phyloP scores from a whole-genome alignment of 2,113 vertebrate genomes.

The Alectura lathami region DNA sequence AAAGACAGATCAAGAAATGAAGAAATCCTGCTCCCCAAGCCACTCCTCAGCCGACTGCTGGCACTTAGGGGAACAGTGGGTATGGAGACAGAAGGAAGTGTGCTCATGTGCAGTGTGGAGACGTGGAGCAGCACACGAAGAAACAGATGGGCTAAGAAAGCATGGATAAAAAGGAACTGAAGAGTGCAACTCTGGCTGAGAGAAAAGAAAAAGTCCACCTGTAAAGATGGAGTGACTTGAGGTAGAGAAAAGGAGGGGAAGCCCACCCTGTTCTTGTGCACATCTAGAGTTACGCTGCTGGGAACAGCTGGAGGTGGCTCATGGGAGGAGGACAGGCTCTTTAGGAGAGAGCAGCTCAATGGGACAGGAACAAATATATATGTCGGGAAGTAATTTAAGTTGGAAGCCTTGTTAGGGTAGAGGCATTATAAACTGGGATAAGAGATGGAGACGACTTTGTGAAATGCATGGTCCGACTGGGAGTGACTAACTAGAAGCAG shows the following conservation, averaged over 20 bases:
- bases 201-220: background rate
- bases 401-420: background rate
- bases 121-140: background rate
- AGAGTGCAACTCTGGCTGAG: background rate
- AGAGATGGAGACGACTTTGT: background rate
- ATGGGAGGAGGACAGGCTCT: background rate
- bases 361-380: rapidly evolving
- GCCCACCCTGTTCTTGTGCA: background rate
- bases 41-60: background rate
- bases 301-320: background rate
- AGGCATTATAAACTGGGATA: background rate
- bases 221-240: background rate
- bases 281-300: background rate
- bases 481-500: slow-evolving; percentile 1
- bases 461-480: slow-evolving; percentile 9
- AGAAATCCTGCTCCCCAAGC: background rate
- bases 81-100: background rate
- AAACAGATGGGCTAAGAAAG: background rate
- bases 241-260: background rate
- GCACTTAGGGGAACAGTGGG: background rate
- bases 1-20: background rate
- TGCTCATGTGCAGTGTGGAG: background rate
- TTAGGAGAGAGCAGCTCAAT: background rate
- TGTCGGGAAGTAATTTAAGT: background rate
- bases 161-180: background rate